phyloP scores from a whole-genome alignment of 2,888 invertebrate species.

The Lepeophtheirus nordmannii region DNA sequence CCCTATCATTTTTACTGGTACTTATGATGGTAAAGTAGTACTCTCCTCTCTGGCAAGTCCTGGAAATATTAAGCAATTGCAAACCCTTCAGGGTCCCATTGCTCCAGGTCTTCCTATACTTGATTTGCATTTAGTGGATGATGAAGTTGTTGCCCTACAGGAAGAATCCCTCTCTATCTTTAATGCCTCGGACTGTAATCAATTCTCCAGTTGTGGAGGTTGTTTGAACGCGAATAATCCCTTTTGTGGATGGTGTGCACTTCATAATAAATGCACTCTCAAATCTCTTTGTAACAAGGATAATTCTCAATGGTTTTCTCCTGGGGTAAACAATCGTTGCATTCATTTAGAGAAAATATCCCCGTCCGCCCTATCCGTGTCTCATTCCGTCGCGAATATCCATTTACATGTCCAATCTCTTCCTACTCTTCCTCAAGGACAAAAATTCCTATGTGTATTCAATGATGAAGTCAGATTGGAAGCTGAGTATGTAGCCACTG shows the following conservation, averaged over 20 bases:
- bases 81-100: neutral
- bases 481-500: conserved; percentile 75
- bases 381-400: neutral
- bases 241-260: conserved; percentile 86
- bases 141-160: neutral
- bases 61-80: neutral
- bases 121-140: neutral
- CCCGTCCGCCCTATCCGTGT: conserved; percentile 20
- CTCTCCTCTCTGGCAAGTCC: neutral
- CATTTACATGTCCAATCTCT: neutral
- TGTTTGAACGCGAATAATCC: conserved; percentile 80
- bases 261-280: conserved; percentile 54
- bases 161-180: neutral
- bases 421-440: conserved; percentile 1
- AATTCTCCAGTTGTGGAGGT: conserved; percentile 46
- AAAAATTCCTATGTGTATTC: neutral
- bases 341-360: conserved; percentile 15
- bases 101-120: conserved; percentile 1
- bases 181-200: neutral
- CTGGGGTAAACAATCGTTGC: neutral
- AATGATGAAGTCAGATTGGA: conserved; percentile 36
- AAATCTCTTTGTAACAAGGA: neutral
- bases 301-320: conserved; percentile 7
- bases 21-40: neutral
- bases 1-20: neutral